Evolutionary conservation across 2,797 vertebrate genomes (phyloP).

Genomic region (Anguilla anguilla): DNA sequence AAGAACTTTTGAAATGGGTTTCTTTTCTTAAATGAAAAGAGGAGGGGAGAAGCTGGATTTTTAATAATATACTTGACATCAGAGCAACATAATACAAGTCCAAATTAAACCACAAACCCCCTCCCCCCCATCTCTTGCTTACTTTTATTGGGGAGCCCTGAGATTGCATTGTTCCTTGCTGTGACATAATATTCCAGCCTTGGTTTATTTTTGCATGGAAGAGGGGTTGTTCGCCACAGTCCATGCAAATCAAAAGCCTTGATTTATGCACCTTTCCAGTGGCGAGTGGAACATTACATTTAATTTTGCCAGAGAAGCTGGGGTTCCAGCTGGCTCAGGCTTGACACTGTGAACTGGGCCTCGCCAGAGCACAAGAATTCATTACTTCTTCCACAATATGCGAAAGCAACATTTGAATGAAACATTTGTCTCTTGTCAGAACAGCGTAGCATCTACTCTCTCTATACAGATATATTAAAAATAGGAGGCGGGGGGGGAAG

Average conservation of each 20-base stretch:
- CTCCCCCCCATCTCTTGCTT: conserved; percentile 67
- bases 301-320: conserved; percentile 90
- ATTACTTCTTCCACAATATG: conserved; percentile 95
- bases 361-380: conserved; percentile 83
- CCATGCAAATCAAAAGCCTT: conserved; percentile 94
- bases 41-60: conserved; percentile 74
- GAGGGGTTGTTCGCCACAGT: conserved; percentile 77
- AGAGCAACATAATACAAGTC: conserved; percentile 77
- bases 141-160: conserved; percentile 81
- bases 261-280: conserved; percentile 93
- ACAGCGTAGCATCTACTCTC: conserved; percentile 78
- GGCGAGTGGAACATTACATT: conserved; percentile 93
- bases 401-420: conserved; percentile 98
- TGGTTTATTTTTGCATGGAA: conserved; percentile 85
- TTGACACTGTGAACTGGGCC: conserved; percentile 87
- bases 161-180: conserved; percentile 88
- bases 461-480: conserved; percentile 63
- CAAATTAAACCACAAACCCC: conserved; percentile 74
- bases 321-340: conserved; percentile 69
- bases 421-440: conserved; percentile 99
- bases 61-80: conserved; percentile 89
- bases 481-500: conserved; percentile 41
- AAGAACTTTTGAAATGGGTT: conserved; percentile 48
- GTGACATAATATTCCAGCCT: conserved; percentile 87
- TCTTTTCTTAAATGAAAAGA: conserved; percentile 75